phyloP scores from a whole-genome alignment of 1,140 invertebrate species.

The Cyclargus thomasi region DNA sequence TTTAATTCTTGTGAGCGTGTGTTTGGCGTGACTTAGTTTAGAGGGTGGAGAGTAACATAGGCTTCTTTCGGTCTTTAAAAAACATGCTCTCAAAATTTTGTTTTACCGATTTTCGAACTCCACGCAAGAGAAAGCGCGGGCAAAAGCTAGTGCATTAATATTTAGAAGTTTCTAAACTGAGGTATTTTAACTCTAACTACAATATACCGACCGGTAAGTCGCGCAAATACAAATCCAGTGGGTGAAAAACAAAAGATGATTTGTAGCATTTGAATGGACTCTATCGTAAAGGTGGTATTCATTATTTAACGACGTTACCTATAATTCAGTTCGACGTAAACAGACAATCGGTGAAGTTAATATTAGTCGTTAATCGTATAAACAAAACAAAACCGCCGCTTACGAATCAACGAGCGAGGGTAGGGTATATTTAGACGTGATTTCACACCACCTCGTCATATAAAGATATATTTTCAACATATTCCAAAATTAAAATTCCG shows the following conservation, averaged over 20 bases:
- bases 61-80: too few species aligned
- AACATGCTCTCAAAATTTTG: too few species aligned
- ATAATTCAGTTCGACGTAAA: constrained; percentile 11
- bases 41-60: too few species aligned
- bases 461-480: constrained; percentile 10
- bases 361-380: constrained; percentile 15
- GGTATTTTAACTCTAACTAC: too few species aligned
- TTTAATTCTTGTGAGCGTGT: too few species aligned
- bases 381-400: constrained; percentile 12
- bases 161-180: too few species aligned
- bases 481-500: constrained; percentile 6
- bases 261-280: background rate
- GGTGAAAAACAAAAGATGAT: background rate
- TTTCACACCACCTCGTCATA: constrained; percentile 16
- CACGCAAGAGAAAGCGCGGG: too few species aligned
- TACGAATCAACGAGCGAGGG: constrained; percentile 9
- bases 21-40: too few species aligned
- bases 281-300: background rate
- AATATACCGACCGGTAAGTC: too few species aligned
- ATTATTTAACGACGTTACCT: background rate
- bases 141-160: too few species aligned
- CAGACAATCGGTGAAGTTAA: constrained; percentile 7
- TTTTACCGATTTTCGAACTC: too few species aligned
- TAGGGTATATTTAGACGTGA: constrained; percentile 23
- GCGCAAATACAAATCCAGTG: too few species aligned